Conservation (phyloP, 2,113 vertebrate species). For the Haplotaxodon microlepis region DNA sequence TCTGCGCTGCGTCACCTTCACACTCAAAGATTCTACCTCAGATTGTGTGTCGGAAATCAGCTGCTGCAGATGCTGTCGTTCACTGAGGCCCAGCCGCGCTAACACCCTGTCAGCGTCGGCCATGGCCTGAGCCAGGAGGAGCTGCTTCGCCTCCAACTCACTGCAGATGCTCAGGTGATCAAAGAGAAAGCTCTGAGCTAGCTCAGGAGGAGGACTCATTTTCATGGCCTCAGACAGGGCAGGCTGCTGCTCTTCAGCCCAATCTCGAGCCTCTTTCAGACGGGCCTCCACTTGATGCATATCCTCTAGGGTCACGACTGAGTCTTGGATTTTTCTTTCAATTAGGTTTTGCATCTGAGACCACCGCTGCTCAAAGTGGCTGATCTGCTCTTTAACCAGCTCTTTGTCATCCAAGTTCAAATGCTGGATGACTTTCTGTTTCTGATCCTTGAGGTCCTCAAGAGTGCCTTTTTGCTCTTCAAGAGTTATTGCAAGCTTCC, state of each 20-base stretch:
- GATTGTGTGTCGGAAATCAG: constrained; percentile 77
- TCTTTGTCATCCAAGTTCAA: constrained; percentile 90
- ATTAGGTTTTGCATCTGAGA: constrained; percentile 85
- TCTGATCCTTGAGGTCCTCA: constrained; percentile 87
- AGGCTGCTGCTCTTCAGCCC: constrained; percentile 88
- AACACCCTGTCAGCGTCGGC: constrained; percentile 84
- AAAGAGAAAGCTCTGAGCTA: constrained; percentile 87
- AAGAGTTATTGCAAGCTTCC: constrained; percentile 76
- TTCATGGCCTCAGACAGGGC: constrained; percentile 81
- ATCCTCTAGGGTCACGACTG: constrained; percentile 83
- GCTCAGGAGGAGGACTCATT: constrained; percentile 87
- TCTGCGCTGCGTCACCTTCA: constrained; percentile 81
- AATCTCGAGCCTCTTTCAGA: constrained; percentile 85
- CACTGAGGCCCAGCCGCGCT: constrained; percentile 84
- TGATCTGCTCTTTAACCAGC: constrained; percentile 87
- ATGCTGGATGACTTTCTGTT: constrained; percentile 84
- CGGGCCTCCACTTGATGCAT: constrained; percentile 77
- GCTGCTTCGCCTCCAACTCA: constrained; percentile 88
- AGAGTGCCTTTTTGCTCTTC: constrained; percentile 80
- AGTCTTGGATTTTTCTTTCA: constrained; percentile 85
- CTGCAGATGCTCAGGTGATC: constrained; percentile 90
- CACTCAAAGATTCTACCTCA: constrained; percentile 77
- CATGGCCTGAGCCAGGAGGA: constrained; percentile 76
- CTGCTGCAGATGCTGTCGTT: constrained; percentile 84
- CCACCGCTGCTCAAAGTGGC: constrained; percentile 91